phyloP scores from a whole-genome alignment of 2,113 vertebrate species.

The Oryzias celebensis region DNA sequence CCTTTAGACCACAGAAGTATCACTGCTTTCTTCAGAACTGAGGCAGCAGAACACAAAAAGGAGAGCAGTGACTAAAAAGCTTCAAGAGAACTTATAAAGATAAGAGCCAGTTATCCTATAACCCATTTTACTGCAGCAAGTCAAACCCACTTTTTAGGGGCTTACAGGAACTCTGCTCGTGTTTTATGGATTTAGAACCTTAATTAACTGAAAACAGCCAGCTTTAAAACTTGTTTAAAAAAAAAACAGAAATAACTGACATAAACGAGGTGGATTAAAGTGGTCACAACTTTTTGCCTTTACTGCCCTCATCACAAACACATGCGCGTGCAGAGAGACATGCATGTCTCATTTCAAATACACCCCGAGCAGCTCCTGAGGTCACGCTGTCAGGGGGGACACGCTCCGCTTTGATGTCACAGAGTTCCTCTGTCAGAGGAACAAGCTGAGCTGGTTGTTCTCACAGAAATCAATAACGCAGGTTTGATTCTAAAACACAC shows the following conservation, averaged over 20 bases:
- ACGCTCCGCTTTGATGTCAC: too few species aligned
- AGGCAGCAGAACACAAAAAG: neutral
- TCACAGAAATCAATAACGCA: too few species aligned
- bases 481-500: too few species aligned
- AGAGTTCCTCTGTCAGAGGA: too few species aligned
- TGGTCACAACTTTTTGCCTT: neutral
- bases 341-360: neutral
- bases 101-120: conserved; percentile 12
- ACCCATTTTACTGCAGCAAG: conserved; percentile 8
- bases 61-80: neutral
- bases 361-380: too few species aligned
- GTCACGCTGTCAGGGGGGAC: too few species aligned
- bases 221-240: too few species aligned
- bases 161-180: neutral
- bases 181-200: neutral
- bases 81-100: conserved; percentile 7
- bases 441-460: too few species aligned
- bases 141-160: neutral
- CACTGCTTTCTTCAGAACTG: too few species aligned
- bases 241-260: neutral
- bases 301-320: conserved; percentile 18
- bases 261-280: neutral
- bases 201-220: neutral
- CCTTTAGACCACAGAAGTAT: too few species aligned
- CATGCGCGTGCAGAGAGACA: conserved; percentile 6